Conservation (phyloP, 2,113 vertebrate species). For the Alethe castanea region DNA sequence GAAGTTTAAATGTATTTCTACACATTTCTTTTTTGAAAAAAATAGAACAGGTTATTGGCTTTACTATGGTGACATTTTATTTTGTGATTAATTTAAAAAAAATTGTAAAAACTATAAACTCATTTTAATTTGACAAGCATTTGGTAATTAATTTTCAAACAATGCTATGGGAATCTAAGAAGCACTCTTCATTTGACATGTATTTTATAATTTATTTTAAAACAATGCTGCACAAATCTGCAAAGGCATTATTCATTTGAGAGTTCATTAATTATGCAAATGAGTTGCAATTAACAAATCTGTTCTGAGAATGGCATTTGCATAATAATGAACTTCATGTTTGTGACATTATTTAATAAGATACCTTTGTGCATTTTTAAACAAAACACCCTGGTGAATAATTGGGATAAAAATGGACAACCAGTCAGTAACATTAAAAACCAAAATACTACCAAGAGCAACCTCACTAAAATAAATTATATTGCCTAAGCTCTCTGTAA, state of each 20-base stretch:
- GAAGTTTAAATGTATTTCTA: slow-evolving; percentile 58
- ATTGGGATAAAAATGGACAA: slow-evolving; percentile 64
- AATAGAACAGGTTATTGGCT: slow-evolving; percentile 62
- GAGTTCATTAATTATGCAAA: slow-evolving; percentile 98
- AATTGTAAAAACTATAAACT: slow-evolving; percentile 77
- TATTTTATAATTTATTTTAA: slow-evolving; percentile 93
- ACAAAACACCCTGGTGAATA: slow-evolving; percentile 73
- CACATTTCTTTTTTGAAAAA: slow-evolving; percentile 26
- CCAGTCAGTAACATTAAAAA: slow-evolving; percentile 56
- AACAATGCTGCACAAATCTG: slow-evolving; percentile 87
- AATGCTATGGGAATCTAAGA: slow-evolving; percentile 78
- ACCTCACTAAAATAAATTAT: slow-evolving; percentile 46
- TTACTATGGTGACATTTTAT: slow-evolving; percentile 73
- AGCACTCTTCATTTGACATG: slow-evolving; percentile 81
- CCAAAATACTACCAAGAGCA: slow-evolving; percentile 29
- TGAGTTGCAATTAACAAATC: slow-evolving; percentile 94
- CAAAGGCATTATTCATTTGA: slow-evolving; percentile 91
- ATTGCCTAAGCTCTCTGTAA: slow-evolving; percentile 40
- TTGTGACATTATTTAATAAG: slow-evolving; percentile 91
- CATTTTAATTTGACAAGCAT: slow-evolving; percentile 81
- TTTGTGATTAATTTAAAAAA: slow-evolving; percentile 82
- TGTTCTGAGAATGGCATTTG: slow-evolving; percentile 88
- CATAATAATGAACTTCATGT: slow-evolving; percentile 92
- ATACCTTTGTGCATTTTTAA: slow-evolving; percentile 85
- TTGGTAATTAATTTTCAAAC: slow-evolving; percentile 85